These are phyloP conservation scores for Marasmarcha lunaedactyla DNA, from an alignment of 2,888 invertebrate species.

Conservation along the genomic window DNA sequence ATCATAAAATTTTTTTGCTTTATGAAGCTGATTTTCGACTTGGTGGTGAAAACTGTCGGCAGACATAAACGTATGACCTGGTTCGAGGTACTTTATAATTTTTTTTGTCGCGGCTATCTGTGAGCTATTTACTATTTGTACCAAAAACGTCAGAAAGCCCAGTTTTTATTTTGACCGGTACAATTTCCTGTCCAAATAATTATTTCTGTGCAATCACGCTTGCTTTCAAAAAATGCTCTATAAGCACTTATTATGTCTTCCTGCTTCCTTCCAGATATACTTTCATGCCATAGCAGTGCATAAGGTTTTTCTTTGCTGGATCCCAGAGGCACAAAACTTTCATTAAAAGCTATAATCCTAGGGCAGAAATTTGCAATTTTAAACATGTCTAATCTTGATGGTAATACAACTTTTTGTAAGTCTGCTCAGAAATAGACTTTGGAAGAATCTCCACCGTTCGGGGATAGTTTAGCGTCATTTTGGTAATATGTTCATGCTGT, in stretches of 20 bases:
- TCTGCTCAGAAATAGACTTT: constrained; percentile 9
- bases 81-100: constrained; percentile 19
- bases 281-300: background rate
- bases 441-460: background rate
- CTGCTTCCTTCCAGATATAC: constrained; percentile 3
- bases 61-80: constrained; percentile 24
- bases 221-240: constrained; percentile 6
- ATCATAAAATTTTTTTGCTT: constrained; percentile 13
- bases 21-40: constrained; percentile 19
- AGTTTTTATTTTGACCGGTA: constrained; percentile 6
- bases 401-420: constrained; percentile 19
- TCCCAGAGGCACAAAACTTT: constrained; percentile 10
- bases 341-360: constrained; percentile 9
- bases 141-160: background rate
- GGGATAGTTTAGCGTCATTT: background rate
- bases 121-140: constrained; percentile 12
- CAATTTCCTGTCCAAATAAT: constrained; percentile 10
- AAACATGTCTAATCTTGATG: constrained; percentile 19
- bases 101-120: constrained; percentile 16
- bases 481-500: constrained; percentile 1
- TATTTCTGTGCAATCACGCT: constrained; percentile 7
- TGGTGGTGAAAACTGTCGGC: constrained; percentile 27
- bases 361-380: constrained; percentile 19
- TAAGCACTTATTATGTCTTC: background rate
- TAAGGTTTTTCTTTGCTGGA: background rate